Evolutionary conservation across 2,797 vertebrate genomes (phyloP), one percentile per base, ranked within the genome.

Genomic region (Manis crassicaudata): DNA sequence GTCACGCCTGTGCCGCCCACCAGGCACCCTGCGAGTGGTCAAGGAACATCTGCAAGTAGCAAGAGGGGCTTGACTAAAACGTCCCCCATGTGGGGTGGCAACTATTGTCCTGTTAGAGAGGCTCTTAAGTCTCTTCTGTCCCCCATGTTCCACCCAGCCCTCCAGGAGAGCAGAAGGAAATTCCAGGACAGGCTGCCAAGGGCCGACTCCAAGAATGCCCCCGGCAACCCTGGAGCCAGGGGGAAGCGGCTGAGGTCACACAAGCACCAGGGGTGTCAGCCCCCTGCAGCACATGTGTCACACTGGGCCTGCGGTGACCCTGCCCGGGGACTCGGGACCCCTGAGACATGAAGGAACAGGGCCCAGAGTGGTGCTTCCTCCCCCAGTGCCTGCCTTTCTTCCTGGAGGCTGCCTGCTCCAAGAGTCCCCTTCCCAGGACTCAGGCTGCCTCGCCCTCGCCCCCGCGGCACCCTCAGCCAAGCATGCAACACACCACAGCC

Each of bases 1-100:
- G 17, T 16, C 23, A 2, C 9, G 7, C n/a, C 17, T 13, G 43
- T n/a, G 63, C 35, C 9, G 7, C 35, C 40, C 2, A 3, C 37
- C 21, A 3, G 0, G 3, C 11, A 21, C 20, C 32, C 27, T 2
- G 0, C 0, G 0, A 27, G 7, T 0, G 14, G 50, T 6, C 29
- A 0, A 23, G 14, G 43, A 12, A 11, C 2, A 1, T 35, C 1
- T n/a, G 50, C 4, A 11, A 43, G 40, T 2, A 17, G 52, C 29
- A 6, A 23, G 77, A 0, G 0, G 2, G 73, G n/a, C 50, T 65
- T 7, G 50, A 16, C 52, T 5, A 8, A 27, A 29, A 4, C 0
- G 13, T 7, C 32, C 32, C 76, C 20, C 76, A 5, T 6, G n/a
- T 4, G 12, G 35, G 21, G 4, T 0, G 4, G 60, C 35, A 58